Conservation (phyloP, 2,888 invertebrate species). For the Nomada fucata region DNA sequence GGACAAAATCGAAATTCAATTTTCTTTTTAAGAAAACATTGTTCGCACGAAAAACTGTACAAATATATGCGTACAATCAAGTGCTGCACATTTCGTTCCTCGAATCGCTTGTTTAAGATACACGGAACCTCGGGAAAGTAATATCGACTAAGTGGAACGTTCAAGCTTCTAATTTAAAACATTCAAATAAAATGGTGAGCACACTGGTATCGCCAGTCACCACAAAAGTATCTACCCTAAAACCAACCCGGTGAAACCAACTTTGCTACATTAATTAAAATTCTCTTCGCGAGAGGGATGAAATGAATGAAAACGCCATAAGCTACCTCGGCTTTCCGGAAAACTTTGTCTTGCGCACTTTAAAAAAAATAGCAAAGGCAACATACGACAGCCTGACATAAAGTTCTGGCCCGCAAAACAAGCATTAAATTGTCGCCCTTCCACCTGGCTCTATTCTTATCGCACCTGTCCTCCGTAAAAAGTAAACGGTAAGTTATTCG, state of each 20-base stretch:
- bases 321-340: neutral
- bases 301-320: neutral
- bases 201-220: too few species aligned
- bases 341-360: neutral
- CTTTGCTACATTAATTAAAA: neutral
- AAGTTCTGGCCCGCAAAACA: neutral
- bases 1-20: too few species aligned
- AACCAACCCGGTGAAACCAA: neutral
- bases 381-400: neutral
- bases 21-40: too few species aligned
- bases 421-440: conserved; percentile 17
- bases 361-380: neutral
- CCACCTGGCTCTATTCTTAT: conserved; percentile 1
- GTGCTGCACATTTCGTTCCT: too few species aligned
- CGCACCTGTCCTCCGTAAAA: neutral
- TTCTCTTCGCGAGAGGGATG: neutral
- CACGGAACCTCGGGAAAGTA: too few species aligned
- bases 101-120: too few species aligned
- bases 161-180: too few species aligned
- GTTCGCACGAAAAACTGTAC: too few species aligned
- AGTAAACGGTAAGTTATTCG: conserved; percentile 12
- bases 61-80: too few species aligned
- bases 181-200: too few species aligned
- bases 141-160: too few species aligned
- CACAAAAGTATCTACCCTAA: neutral